Percentiles rank a stretch among this genome's conserved stretches.
phyloP scores from a whole-genome alignment of 2,113 vertebrate genomes.

The Phoxinus phoxinus region DNA sequence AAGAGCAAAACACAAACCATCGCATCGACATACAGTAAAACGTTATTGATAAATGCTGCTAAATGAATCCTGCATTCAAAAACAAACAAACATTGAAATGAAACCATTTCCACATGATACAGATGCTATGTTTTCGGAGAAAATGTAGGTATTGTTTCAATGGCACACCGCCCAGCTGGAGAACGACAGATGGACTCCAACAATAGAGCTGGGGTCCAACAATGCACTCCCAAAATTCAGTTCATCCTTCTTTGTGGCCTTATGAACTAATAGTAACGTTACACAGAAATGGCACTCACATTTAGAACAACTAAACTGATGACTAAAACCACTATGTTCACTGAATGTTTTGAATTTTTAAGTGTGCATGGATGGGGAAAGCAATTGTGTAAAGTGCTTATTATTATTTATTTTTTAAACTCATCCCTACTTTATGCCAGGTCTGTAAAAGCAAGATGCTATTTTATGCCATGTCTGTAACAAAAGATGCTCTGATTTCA shows the following conservation, averaged over 20 bases:
- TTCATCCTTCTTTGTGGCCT: not conserved
- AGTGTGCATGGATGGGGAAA: not conserved
- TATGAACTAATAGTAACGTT: no score
- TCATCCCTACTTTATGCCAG: not conserved
- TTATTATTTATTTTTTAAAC: not conserved
- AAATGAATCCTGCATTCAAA: not conserved
- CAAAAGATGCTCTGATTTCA: not conserved
- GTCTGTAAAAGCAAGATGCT: no score
- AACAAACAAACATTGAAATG: not conserved
- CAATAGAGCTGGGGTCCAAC: conserved; percentile 29
- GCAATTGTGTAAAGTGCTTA: not conserved
- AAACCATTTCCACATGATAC: not conserved
- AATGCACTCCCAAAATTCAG: conserved; percentile 18
- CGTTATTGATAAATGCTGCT: not conserved
- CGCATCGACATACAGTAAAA: not conserved
- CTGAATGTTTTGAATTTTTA: not conserved
- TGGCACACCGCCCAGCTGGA: not conserved
- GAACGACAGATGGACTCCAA: conserved; percentile 17
- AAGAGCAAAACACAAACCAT: not conserved
- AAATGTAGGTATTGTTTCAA: conserved; percentile 6
- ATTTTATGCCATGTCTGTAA: not conserved
- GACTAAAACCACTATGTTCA: not conserved
- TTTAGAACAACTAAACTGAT: not conserved
- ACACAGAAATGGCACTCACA: not conserved
- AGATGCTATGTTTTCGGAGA: not conserved